Conservation (phyloP, 1,140 invertebrate genomes). For the Pentalonia nigronervosa region DNA sequence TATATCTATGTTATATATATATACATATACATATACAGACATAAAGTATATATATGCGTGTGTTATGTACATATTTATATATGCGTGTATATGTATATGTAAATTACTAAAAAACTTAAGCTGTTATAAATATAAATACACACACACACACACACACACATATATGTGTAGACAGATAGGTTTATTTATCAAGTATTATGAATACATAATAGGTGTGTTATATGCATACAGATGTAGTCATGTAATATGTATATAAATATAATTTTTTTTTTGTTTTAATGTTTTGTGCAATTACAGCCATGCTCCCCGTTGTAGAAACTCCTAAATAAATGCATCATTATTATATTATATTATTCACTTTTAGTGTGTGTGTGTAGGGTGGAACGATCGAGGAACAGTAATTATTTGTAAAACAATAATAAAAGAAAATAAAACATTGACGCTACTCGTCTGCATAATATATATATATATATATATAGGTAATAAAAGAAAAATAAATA, state of each 20-base stretch:
- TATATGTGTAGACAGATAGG: too few species aligned
- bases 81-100: too few species aligned
- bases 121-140: constrained; percentile 37
- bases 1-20: constrained; percentile 31
- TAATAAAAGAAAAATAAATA: constrained; percentile 29
- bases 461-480: constrained; percentile 1
- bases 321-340: constrained; percentile 36
- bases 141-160: background rate
- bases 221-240: constrained; percentile 19
- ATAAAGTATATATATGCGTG: too few species aligned
- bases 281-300: constrained; percentile 59
- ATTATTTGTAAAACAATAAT: constrained; percentile 45
- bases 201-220: background rate
- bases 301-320: constrained; percentile 40
- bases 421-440: constrained; percentile 30
- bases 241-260: constrained; percentile 57
- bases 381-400: constrained; percentile 21
- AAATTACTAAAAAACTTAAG: constrained; percentile 13
- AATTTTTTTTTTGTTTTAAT: constrained; percentile 59
- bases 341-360: background rate
- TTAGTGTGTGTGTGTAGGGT: constrained; percentile 39
- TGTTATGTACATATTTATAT: too few species aligned
- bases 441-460: constrained; percentile 54
- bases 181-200: background rate
- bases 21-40: background rate